Percentiles rank a stretch among this genome's conserved stretches.
These are phyloP conservation scores for Dipus sagitta DNA, from an alignment of 2,797 vertebrate species.

Conservation along the genomic window DNA sequence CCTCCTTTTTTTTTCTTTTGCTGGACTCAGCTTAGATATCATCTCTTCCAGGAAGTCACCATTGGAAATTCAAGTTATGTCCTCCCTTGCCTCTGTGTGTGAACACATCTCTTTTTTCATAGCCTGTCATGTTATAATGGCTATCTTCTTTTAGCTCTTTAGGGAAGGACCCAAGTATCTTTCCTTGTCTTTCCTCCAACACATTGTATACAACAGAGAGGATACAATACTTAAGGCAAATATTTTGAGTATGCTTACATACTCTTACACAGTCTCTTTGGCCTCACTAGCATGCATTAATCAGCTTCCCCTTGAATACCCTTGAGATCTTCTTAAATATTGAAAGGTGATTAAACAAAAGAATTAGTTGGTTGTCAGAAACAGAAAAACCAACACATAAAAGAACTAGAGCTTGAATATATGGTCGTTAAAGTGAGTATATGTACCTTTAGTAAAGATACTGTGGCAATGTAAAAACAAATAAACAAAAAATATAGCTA, in stretches of 20 bases:
- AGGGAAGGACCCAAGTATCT: neutral
- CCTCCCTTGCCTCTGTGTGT: neutral
- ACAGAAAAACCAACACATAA: neutral
- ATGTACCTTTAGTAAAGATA: conserved; percentile 38
- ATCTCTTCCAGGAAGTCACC: conserved; percentile 36
- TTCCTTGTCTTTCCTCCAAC: neutral
- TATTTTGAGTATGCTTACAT: neutral
- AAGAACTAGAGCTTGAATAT: conserved; percentile 26
- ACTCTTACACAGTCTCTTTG: neutral
- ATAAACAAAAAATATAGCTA: neutral
- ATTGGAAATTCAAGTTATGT: conserved; percentile 6
- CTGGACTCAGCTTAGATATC: neutral
- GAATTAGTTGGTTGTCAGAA: conserved; percentile 46
- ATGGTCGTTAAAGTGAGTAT: neutral
- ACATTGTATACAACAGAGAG: neutral
- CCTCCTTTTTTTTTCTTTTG: neutral
- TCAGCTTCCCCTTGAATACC: conserved; percentile 18
- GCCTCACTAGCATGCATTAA: conserved; percentile 25
- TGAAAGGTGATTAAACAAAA: conserved; percentile 41
- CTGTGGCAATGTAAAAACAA: conserved; percentile 41
- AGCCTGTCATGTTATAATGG: neutral
- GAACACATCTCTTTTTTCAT: conserved; percentile 34
- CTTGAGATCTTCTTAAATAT: conserved; percentile 50
- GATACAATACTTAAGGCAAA: conserved; percentile 31
- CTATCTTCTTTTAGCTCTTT: conserved; percentile 52